Percentiles rank a stretch among this genome's conserved stretches.
Evolutionary conservation across 2,888 invertebrate genomes (phyloP).

Genomic region (Ganaspis brasiliensis): DNA sequence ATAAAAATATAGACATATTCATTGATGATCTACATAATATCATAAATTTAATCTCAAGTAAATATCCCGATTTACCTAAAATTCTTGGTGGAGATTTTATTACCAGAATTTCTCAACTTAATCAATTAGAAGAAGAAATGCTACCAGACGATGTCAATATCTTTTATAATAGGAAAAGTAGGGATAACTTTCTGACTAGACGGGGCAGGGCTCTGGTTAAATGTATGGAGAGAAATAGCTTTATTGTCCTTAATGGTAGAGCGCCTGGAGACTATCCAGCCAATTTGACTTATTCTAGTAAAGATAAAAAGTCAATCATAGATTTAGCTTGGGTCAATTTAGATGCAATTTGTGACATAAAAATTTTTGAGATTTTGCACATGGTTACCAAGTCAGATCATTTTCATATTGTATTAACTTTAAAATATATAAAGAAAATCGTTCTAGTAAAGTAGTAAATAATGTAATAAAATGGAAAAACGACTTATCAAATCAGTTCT

Average conservation of each 20-base stretch:
- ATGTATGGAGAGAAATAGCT: not conserved
- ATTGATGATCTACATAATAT: not conserved
- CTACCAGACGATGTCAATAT: not conserved
- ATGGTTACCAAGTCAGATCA: not conserved
- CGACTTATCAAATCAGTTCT: not conserved
- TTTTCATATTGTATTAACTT: too few relatives aligned
- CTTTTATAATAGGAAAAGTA: not conserved
- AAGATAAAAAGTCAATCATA: too few relatives aligned
- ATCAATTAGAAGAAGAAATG: not conserved
- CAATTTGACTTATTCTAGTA: too few relatives aligned
- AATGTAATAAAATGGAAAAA: not conserved
- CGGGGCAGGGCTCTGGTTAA: not conserved
- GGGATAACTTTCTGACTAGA: not conserved
- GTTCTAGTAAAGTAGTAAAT: not conserved
- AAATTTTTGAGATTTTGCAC: too few relatives aligned
- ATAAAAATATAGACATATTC: not conserved
- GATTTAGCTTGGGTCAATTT: too few relatives aligned
- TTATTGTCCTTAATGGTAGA: not conserved
- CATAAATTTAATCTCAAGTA: not conserved
- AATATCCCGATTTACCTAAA: not conserved
- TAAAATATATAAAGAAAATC: not conserved
- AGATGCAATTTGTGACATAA: too few relatives aligned
- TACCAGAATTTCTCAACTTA: not conserved
- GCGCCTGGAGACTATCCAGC: too few relatives aligned
- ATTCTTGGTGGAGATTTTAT: not conserved